A percentile compares a stretch with the other conserved stretches of the same genome.
These are phyloP conservation scores for Cygnus atratus DNA, from an alignment of 2,113 vertebrate genomes.

Conservation along the genomic window DNA sequence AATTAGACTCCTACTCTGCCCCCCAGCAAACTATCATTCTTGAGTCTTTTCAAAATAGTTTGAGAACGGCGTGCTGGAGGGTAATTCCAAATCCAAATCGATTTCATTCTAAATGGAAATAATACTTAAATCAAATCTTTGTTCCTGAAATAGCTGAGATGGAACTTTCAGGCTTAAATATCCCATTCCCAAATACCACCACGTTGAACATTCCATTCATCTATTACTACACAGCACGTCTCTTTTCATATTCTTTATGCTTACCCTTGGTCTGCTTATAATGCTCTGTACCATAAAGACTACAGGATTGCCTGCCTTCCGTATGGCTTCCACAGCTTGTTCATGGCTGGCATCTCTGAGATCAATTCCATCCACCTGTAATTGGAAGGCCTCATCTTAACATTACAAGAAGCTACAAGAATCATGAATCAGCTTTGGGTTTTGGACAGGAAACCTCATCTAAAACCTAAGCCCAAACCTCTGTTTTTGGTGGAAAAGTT, in stretches of 20 bases:
- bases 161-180: conserved; percentile 47
- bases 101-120: conserved; percentile 59
- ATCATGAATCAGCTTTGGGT: conserved; percentile 29
- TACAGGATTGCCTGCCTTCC: conserved; percentile 93
- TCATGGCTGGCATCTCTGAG: conserved; percentile 97
- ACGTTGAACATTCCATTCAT: conserved; percentile 30
- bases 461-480: background rate
- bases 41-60: conserved; percentile 61
- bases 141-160: conserved; percentile 17
- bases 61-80: conserved; percentile 33
- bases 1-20: conserved; percentile 48
- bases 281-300: conserved; percentile 96
- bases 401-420: conserved; percentile 67
- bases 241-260: conserved; percentile 65
- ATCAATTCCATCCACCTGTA: conserved; percentile 95
- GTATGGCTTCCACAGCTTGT: conserved; percentile 98
- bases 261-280: conserved; percentile 90
- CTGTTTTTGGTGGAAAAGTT: background rate
- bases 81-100: conserved; percentile 52
- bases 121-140: conserved; percentile 56
- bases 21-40: conserved; percentile 52
- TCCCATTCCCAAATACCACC: conserved; percentile 37
- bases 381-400: conserved; percentile 80
- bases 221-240: conserved; percentile 21
- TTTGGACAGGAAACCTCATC: background rate